Base-by-base conservation (phyloP, 2,888 invertebrate species). In the Meliscaeva auricollis region DNA sequence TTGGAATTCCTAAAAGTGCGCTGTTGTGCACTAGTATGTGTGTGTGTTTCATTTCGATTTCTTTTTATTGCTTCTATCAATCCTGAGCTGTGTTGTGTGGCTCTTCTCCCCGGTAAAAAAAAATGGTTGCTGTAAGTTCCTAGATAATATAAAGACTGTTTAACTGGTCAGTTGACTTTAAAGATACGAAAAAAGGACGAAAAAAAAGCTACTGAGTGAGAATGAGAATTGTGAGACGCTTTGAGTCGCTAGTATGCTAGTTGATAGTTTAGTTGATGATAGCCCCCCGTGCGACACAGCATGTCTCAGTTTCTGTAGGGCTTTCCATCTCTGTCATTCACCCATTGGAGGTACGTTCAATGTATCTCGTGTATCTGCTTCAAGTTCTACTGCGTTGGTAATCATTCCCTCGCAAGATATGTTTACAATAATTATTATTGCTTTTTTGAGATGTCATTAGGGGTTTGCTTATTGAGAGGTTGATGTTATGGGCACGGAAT, bases 121-220 rank as follows among this genome's bases (percentile, higher is more conserved):
- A 64, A 26, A 26, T 48, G 2, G 46, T 22, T 58, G 20, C 9
- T 64, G 64, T 30, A 56, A 26, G 60, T 70, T 81, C 81, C 81
- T 77, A 73, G 81, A 85, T 85, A 81, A 81, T 69, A 62, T 69
- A 30, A 85, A 76, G 76, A 72, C 17, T 72, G 62, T 81, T 76
- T 85, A 77, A 81, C 75, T 85, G 85, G 85, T 85, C 85, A 81
- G 81, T 85, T 81, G 76, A 81, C 60, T 81, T 73, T 60, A 46
- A 85, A 60, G 20, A 30, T 30, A 66, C 20, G 38, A 26, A 64
- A 81, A 75, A 76, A 81, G 81, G 81, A 69, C 73, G 76, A 81
- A 56, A 32, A 20, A 54, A 84, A 58, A 52, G 38, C 52, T 32
- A 54, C 68, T 76, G 58, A 38, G 13, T 56, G 68, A 73, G 76